These are phyloP conservation scores for Solenopsis fugax DNA, from an alignment of 1,140 invertebrate species.

Conservation along the genomic window DNA sequence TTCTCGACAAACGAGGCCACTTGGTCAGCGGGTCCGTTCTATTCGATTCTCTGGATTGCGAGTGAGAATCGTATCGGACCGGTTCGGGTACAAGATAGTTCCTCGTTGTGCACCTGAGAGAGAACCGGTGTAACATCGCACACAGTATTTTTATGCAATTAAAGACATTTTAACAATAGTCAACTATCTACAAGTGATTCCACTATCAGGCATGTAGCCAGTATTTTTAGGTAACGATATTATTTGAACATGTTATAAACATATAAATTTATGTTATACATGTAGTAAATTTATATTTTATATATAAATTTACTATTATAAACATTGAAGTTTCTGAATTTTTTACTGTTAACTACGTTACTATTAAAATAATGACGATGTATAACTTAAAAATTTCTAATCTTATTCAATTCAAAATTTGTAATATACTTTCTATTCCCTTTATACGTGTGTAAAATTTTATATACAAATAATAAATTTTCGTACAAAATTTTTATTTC, in stretches of 20 bases:
- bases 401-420: neutral
- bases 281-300: neutral
- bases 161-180: conserved; percentile 9
- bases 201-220: neutral
- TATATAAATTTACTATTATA: neutral
- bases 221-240: neutral
- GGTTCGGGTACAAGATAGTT: conserved; percentile 77
- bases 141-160: conserved; percentile 20
- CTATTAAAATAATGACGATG: too few relatives aligned
- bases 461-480: neutral
- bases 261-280: neutral
- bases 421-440: neutral
- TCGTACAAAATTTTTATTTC: neutral
- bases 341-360: too few relatives aligned
- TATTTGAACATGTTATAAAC: neutral
- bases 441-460: neutral
- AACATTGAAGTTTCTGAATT: too few relatives aligned
- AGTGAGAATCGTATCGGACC: conserved; percentile 84
- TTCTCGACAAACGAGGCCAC: conserved; percentile 84
- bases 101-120: conserved; percentile 29
- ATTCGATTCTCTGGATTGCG: conserved; percentile 84
- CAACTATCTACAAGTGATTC: neutral
- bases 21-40: conserved; percentile 85
- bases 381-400: neutral
- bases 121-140: conserved; percentile 25